Evolutionary conservation across 2,797 vertebrate species (phyloP).

Genomic region (Megalops cyprinoides): DNA sequence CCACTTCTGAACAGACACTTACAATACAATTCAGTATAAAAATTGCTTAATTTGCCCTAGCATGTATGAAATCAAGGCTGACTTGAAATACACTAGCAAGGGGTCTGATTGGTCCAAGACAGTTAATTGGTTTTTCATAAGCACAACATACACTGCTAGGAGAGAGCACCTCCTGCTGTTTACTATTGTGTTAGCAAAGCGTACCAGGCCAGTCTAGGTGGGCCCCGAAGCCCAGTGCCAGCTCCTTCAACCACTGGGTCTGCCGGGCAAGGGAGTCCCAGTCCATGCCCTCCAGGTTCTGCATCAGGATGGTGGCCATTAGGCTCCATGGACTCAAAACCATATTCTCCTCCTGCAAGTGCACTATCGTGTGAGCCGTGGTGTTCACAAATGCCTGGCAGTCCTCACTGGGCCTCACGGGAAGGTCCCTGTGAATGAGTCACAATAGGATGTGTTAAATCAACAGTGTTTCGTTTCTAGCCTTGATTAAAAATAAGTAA

Average conservation of each 20-base stretch:
- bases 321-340: conserved; percentile 86
- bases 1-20: neutral
- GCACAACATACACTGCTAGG: neutral
- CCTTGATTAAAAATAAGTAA: too few relatives aligned
- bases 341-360: conserved; percentile 84
- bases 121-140: neutral
- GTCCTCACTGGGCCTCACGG: conserved; percentile 81
- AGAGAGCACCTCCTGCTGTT: neutral
- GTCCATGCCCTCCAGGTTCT: conserved; percentile 78
- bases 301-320: conserved; percentile 81
- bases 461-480: neutral
- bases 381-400: conserved; percentile 80
- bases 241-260: conserved; percentile 84
- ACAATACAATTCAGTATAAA: neutral
- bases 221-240: conserved; percentile 81
- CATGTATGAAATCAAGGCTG: neutral
- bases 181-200: conserved; percentile 26
- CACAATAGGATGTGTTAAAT: neutral
- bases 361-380: conserved; percentile 83
- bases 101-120: neutral
- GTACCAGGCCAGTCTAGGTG: conserved; percentile 88
- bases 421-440: conserved; percentile 77
- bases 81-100: too few relatives aligned
- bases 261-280: conserved; percentile 77
- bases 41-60: neutral